A percentile compares a stretch with the other conserved stretches of the same genome.
Evolutionary conservation across 1,140 invertebrate species (phyloP).

Genomic region (Monochamus saltuarius): DNA sequence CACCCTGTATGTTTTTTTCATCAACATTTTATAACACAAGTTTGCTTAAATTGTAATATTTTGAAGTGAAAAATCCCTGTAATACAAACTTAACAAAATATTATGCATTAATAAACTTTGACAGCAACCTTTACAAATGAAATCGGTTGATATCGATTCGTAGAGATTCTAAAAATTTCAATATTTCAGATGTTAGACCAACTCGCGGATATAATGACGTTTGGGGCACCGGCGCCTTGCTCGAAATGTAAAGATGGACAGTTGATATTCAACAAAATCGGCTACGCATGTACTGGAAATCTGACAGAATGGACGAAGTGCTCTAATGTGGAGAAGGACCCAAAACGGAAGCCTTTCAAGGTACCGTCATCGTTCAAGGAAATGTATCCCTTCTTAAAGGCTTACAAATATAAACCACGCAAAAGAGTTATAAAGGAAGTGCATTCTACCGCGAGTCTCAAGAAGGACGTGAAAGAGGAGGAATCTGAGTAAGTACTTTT

Average conservation of each 20-base stretch:
- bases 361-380: slow-evolving; percentile 70
- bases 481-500: slow-evolving; percentile 39
- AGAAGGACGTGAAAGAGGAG: slow-evolving; percentile 56
- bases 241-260: slow-evolving; percentile 76
- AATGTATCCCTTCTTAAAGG: slow-evolving; percentile 61
- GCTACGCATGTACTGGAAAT: slow-evolving; percentile 79
- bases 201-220: slow-evolving; percentile 81
- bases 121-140: no score
- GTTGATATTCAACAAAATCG: slow-evolving; percentile 69
- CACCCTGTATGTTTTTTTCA: no score
- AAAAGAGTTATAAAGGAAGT: slow-evolving; percentile 64
- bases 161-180: no score
- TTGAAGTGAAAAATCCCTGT: no score
- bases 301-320: slow-evolving; percentile 92
- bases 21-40: no score
- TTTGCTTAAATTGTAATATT: no score
- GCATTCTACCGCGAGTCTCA: slow-evolving; percentile 56
- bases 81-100: no score
- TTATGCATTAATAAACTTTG: no score
- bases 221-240: slow-evolving; percentile 82
- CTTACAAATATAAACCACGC: slow-evolving; percentile 67
- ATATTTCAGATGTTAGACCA: slow-evolving; percentile 74
- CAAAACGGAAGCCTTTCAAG: slow-evolving; percentile 72
- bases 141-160: no score
- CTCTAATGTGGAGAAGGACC: slow-evolving; percentile 68